These are phyloP conservation scores for Proales similis DNA, from an alignment of 1,140 invertebrate genomes.

Conservation along the genomic window DNA sequence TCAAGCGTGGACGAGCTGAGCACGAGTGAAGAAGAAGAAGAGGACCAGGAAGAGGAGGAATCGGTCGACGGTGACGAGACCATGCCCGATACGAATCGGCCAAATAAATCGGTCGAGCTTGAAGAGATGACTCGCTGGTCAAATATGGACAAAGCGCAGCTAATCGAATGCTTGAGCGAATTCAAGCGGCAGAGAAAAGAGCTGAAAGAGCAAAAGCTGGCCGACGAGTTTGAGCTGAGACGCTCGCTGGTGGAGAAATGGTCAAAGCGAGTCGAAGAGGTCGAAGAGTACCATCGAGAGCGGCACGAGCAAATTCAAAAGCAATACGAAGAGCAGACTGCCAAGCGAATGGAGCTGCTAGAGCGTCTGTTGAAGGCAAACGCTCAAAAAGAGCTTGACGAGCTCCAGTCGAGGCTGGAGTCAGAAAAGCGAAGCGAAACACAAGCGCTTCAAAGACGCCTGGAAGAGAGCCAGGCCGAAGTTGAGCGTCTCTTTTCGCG, in stretches of 20 bases:
- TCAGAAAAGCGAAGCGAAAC: too few relatives aligned
- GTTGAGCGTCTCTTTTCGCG: too few relatives aligned
- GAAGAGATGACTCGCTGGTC: conserved; percentile 13
- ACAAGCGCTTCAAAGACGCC: too few relatives aligned
- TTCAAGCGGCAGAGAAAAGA: neutral
- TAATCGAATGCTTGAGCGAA: neutral
- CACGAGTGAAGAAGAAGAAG: conserved; percentile 19
- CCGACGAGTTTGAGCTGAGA: conserved; percentile 2
- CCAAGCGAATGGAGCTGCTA: too few relatives aligned
- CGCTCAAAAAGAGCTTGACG: conserved; percentile 30
- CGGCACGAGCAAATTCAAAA: too few relatives aligned
- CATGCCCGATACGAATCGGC: neutral
- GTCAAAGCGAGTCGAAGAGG: conserved; percentile 28
- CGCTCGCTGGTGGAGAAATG: conserved; percentile 6
- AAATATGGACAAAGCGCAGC: conserved; percentile 7
- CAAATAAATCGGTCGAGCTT: neutral
- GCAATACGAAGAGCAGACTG: too few relatives aligned
- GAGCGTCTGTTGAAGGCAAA: too few relatives aligned
- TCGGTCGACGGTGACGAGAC: conserved; percentile 17
- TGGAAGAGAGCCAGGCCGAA: too few relatives aligned
- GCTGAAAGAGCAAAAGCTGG: neutral
- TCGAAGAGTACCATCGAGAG: too few relatives aligned
- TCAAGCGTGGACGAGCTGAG: neutral
- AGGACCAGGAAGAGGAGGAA: conserved; percentile 11
- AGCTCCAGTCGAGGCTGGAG: neutral